These are phyloP conservation scores for Pica pica DNA, from an alignment of 2,113 vertebrate species.

Conservation along the genomic window DNA sequence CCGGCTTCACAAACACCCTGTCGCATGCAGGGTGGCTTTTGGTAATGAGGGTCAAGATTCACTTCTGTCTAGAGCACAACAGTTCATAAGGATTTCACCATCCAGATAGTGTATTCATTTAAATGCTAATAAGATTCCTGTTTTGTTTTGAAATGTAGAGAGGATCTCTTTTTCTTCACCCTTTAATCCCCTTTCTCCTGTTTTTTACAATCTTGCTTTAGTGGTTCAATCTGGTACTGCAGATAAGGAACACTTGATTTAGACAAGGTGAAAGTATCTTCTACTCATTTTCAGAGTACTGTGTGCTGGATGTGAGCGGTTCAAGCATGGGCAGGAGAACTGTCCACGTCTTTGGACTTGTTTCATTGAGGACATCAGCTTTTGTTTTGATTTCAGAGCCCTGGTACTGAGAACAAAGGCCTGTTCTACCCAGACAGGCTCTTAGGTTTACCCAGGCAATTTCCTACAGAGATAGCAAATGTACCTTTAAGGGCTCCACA, in stretches of 20 bases:
- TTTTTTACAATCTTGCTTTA: background rate
- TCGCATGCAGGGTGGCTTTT: background rate
- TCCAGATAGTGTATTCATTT: background rate
- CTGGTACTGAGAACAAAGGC: background rate
- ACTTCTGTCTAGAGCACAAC: background rate
- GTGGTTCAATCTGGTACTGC: background rate
- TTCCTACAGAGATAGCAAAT: background rate
- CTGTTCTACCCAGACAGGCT: background rate
- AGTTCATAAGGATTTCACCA: background rate
- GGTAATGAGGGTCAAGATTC: conserved; percentile 19
- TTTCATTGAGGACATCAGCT: background rate
- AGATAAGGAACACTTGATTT: background rate
- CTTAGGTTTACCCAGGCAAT: background rate
- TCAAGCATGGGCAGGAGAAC: background rate
- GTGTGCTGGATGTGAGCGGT: background rate
- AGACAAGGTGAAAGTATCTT: background rate
- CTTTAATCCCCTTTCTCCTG: background rate
- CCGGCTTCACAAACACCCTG: background rate
- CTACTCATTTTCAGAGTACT: background rate
- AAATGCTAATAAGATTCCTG: conserved; percentile 29
- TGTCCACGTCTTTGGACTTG: background rate
- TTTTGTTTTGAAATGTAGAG: background rate
- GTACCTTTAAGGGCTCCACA: background rate
- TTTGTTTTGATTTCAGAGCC: background rate
- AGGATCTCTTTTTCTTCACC: background rate